phyloP scores from a whole-genome alignment of 2,113 vertebrate species.

The Furnarius figulus region DNA sequence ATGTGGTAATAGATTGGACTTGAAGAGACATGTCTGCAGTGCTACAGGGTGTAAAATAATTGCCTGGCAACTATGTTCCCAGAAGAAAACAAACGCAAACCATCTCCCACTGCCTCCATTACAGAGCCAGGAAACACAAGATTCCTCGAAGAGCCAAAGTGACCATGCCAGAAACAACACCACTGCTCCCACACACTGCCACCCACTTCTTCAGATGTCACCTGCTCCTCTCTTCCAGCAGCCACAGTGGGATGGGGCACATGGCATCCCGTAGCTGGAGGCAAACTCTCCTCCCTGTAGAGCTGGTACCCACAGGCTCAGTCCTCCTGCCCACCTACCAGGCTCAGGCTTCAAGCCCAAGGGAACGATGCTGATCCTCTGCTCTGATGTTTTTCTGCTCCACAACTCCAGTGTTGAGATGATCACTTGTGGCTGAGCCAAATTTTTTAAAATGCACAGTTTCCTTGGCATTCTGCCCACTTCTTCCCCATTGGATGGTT shows the following conservation, averaged over 20 bases:
- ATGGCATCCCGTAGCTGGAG: not conserved
- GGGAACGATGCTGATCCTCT: not conserved
- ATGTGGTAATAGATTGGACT: slow-evolving; percentile 19
- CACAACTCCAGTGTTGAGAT: rapidly evolving
- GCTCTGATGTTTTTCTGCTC: not conserved
- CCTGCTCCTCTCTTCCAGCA: not conserved
- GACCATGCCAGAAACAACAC: not conserved
- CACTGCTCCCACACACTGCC: not conserved
- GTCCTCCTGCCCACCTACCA: not conserved
- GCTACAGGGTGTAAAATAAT: slow-evolving; percentile 74
- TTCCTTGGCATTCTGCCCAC: not conserved
- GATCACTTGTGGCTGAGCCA: not conserved
- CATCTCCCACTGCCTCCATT: not conserved
- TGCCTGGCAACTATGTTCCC: slow-evolving; percentile 53
- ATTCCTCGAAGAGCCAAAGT: not conserved
- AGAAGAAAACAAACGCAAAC: slow-evolving; percentile 23
- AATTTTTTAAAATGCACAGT: not conserved
- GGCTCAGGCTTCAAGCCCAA: not conserved
- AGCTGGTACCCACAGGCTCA: not conserved
- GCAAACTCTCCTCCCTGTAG: rapidly evolving
- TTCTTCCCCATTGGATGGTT: rapidly evolving
- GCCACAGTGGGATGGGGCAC: not conserved
- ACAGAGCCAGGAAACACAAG: not conserved
- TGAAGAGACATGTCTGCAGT: slow-evolving; percentile 48
- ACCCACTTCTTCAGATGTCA: not conserved